Conservation (phyloP, 2,888 invertebrate species). For the Pinctada fucata region DNA sequence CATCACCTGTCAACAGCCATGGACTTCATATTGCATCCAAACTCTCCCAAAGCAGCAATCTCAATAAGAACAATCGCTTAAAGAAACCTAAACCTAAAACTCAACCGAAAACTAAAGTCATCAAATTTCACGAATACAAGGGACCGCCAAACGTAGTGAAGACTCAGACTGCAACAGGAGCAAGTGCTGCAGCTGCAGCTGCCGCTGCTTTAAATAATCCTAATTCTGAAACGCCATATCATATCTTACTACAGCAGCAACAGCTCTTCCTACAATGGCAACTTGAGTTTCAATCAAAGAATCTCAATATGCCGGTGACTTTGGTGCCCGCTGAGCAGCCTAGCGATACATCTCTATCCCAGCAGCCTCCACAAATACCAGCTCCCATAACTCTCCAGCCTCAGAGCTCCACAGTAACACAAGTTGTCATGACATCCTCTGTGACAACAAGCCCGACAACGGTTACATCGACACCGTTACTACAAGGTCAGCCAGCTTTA, state of each 20-base stretch:
- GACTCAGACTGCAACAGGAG: conserved; percentile 52
- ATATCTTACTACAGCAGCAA: conserved; percentile 88
- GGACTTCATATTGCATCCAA: conserved; percentile 16
- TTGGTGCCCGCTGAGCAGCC: conserved; percentile 53
- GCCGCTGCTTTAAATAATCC: conserved; percentile 18
- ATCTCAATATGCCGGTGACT: conserved; percentile 56
- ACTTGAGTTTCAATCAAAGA: conserved; percentile 88
- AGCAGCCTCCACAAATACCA: conserved; percentile 19
- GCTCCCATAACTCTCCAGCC: conserved; percentile 33
- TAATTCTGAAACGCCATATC: conserved; percentile 62
- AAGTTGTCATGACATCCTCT: conserved; percentile 53
- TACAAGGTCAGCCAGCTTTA: conserved; percentile 61
- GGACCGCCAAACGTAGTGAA: conserved; percentile 88
- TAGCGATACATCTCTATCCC: conserved; percentile 25
- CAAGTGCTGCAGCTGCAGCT: conserved; percentile 39
- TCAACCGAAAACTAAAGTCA: conserved; percentile 89
- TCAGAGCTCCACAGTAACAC: conserved; percentile 21
- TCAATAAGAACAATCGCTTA: conserved; percentile 61
- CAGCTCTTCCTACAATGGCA: conserved; percentile 93
- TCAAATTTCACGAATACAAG: conserved; percentile 98
- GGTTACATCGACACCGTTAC: conserved; percentile 48
- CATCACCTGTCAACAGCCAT: conserved; percentile 17
- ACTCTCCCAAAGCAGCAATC: conserved; percentile 47
- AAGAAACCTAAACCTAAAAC: conserved; percentile 89
- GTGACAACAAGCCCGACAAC: conserved; percentile 46